Conservation (phyloP, 2,797 vertebrate genomes). For the Lindbergichthys nudifrons region DNA sequence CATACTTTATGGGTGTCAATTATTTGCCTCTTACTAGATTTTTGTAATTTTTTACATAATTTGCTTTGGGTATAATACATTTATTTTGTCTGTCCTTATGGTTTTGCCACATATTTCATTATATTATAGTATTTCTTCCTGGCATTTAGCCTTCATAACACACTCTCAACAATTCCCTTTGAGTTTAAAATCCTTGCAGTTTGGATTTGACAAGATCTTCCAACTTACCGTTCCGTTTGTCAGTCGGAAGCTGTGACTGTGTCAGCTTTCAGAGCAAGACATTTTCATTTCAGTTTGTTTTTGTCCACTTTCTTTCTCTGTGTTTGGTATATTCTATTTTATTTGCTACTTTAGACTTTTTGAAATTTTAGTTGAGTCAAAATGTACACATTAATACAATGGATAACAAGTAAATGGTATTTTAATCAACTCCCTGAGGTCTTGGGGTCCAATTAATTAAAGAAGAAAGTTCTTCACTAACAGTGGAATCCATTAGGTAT, state of each 20-base stretch:
- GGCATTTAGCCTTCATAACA: background rate
- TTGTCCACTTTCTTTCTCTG: too few species aligned
- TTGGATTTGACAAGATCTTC: background rate
- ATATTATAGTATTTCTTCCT: background rate
- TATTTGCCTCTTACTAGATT: too few species aligned
- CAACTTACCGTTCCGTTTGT: background rate
- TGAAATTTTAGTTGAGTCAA: too few species aligned
- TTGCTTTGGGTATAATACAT: too few species aligned
- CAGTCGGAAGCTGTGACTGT: background rate
- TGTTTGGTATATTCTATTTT: too few species aligned
- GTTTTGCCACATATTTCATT: too few species aligned
- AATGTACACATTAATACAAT: background rate
- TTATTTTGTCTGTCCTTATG: background rate
- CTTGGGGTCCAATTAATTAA: conserved; percentile 16
- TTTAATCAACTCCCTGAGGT: conserved; percentile 1
- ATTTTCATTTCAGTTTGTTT: too few species aligned
- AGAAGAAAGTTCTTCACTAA: conserved; percentile 12
- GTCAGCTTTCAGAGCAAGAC: background rate
- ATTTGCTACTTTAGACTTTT: too few species aligned
- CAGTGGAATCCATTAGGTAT: conserved; percentile 2
- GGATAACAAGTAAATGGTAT: conserved; percentile 8
- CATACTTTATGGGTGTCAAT: too few species aligned
- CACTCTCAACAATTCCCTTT: background rate
- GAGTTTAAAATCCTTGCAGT: too few species aligned
- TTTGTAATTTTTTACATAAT: too few species aligned